Base-by-base conservation (phyloP, 1,140 invertebrate species). In the Anthonomus grandis region DNA sequence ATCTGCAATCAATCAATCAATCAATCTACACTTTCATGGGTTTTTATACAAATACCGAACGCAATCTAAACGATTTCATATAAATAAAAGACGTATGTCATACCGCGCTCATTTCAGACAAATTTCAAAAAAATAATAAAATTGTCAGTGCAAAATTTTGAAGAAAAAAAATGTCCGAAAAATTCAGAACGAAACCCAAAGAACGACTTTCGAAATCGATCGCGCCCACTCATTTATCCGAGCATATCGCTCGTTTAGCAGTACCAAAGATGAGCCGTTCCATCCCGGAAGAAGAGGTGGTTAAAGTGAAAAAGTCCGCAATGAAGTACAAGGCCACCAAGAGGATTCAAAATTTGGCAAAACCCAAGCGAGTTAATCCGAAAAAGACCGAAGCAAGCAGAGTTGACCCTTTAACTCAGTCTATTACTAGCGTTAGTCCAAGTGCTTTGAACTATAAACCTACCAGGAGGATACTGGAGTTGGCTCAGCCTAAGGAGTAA, bases 361-460 rank as follows among this genome's bases (percentile, higher is more conserved):
- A 45, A 36, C 50, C 50, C 6, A 53, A 53, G 21, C 23, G 18
- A 15, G 50, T 53, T 4, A 36, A 18, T 6, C 38, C 37, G 5
- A 53, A 53, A 17, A 53, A 53, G 18, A 31, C 44, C 1, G 41
- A 53, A 2, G n/a, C 10, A 18, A 17, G 31, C 3, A 10, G 21
- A 3, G 3, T 17, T 0, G 39, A 44, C 13, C 17, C 17, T 13
- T 17, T 42, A n/a, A 31, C 38, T 10, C n/a, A 44, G 24, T 18
- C 50, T 3, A 44, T 42, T 12, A 44, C 50, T 3, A 42, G n/a
- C 0, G 50, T 53, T 2, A 53, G 38, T 5, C 13, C 50, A 9
- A 53, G 50, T 17, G 50, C 50, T 5, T 31, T 53, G 39, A 36
- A n/a, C 4, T 53, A 53, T 25, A 42, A 44, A 36, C 21, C 50